Base-by-base conservation (phyloP, 2,888 invertebrate genomes). In the Gandaritis pyraliata region DNA sequence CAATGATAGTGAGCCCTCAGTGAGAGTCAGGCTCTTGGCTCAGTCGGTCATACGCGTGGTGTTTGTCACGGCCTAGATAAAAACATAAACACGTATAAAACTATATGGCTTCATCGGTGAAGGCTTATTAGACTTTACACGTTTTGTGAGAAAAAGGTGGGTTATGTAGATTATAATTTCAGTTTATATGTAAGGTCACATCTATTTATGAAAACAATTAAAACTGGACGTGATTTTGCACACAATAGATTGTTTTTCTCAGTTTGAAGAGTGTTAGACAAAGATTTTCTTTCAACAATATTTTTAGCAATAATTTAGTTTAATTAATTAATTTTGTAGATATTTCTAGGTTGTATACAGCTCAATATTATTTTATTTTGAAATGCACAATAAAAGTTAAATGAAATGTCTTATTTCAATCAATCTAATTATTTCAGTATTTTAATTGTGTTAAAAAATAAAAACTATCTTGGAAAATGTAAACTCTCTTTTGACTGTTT, bases 21-120 rank as follows among this genome's bases (percentile, higher is more conserved):
- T 90, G 58, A 73, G 80, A 85, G 86, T 82, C 79, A 71, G 78
- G 66, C 78, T 58, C 64, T 80, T 78, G 88, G 83, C 85, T 83
- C 72, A 81, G 63, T 52, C 66, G 74, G 87, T 75, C 66, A 70
- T 67, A 74, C 70, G 54, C 38, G 64, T 46, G 51, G 54, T 23
- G 45, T 43, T 49, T 29, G 43, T 65, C 61, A 71, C 72, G 77
- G 73, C 70, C 73, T 80, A 75, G 79, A 74, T 70, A 76, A 73
- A 73, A 75, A 75, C 68, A 71, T 65, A 73, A 72, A 78, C 66
- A 72, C 81, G 82, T 73, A 68, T 69, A 67, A 16, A 72, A 71
- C 71, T 74, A 58, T 80, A 81, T 68, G 82, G 82, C 77, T 82
- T 82, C 81, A 46, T 50, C 39, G 58, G 64, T 59, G 54, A 65